Evolutionary conservation across 1,140 invertebrate species (phyloP).

Genomic region (Battus philenor): DNA sequence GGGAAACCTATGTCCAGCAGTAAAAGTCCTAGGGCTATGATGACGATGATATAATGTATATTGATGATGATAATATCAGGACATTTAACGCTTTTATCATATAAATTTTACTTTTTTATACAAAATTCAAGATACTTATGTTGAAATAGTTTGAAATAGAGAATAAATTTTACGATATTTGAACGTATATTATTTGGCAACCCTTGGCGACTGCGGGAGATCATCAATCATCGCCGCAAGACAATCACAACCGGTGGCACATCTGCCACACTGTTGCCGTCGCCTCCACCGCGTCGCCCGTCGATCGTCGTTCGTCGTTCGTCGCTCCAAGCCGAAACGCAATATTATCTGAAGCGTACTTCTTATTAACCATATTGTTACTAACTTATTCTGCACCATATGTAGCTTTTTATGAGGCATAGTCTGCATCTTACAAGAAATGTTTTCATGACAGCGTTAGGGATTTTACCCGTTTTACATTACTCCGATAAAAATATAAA

Average conservation of each 20-base stretch:
- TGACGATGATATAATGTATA: no score
- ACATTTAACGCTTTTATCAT: slow-evolving; percentile 4
- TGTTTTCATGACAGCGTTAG: no score
- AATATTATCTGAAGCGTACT: neutral
- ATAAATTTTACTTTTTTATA: neutral
- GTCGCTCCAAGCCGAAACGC: neutral
- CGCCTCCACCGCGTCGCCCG: slow-evolving; percentile 26
- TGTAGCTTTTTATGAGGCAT: no score
- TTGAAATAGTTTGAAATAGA: no score
- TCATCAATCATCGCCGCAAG: slow-evolving; percentile 73
- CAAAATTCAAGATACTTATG: no score
- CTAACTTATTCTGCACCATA: neutral
- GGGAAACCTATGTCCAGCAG: no score
- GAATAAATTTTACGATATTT: neutral
- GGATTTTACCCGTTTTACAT: no score
- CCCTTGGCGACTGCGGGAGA: slow-evolving; percentile 57
- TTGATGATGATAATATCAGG: no score
- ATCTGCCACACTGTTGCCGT: slow-evolving; percentile 54
- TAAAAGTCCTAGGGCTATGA: no score
- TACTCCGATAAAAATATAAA: no score
- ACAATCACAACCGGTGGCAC: slow-evolving; percentile 73
- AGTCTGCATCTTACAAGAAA: no score
- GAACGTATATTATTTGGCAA: slow-evolving; percentile 22
- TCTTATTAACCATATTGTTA: neutral
- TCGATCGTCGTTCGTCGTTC: slow-evolving; percentile 24